Evolutionary conservation across 2,888 invertebrate genomes (phyloP).

Genomic region (Ditula angustiorana): DNA sequence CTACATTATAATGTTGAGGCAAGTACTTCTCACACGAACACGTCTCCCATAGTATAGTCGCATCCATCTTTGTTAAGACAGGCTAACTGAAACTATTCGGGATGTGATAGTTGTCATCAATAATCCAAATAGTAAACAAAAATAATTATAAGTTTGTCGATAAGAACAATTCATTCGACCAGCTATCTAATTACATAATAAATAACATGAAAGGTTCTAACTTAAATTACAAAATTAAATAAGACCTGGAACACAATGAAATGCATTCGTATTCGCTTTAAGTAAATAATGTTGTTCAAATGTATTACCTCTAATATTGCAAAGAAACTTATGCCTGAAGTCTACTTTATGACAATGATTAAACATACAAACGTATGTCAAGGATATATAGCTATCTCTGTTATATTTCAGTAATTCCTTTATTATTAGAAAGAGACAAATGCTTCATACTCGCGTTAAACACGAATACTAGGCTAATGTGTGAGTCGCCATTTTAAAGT

Average conservation of each 20-base stretch:
- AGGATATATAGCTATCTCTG: background rate
- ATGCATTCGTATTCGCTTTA: conserved; percentile 47
- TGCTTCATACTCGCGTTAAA: background rate
- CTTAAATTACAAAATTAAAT: conserved; percentile 54
- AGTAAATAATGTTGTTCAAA: conserved; percentile 30
- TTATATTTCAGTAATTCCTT: background rate
- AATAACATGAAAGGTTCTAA: conserved; percentile 44
- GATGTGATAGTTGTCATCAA: background rate
- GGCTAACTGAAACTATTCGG: background rate
- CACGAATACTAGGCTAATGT: background rate
- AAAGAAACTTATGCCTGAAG: conserved; percentile 10
- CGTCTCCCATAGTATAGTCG: no score
- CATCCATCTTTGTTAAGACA: background rate
- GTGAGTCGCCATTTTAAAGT: background rate
- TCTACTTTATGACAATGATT: background rate
- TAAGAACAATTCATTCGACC: conserved; percentile 21
- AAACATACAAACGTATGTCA: background rate
- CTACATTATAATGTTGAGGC: no score
- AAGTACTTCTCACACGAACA: background rate
- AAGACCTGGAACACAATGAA: conserved; percentile 54
- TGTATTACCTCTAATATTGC: conserved; percentile 33
- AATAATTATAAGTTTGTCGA: background rate
- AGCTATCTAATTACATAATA: conserved; percentile 36
- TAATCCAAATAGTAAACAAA: conserved; percentile 4
- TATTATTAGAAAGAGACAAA: background rate